Evolutionary conservation across 2,797 vertebrate species (phyloP), one percentile per base, ranked within the genome.

Genomic region (Streptopelia turtur): DNA sequence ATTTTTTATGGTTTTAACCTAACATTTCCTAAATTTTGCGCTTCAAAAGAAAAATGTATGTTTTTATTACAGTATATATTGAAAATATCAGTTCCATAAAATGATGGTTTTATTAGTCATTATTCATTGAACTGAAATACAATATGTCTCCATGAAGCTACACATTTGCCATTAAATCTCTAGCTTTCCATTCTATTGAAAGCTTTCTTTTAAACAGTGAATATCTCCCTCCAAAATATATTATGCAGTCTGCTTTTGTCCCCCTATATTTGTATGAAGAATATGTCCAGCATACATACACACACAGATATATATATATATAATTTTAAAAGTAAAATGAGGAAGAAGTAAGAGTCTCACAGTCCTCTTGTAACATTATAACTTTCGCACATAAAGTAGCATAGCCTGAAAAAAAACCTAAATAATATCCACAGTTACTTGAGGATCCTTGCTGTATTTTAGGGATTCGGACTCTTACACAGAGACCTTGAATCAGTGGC

Each of bases 1-100:
- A 82, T 90, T 86, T 86, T 91, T 81, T 70, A 31, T 85, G 87
- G 59, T 87, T 96, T 96, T 89, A 82, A 90, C 56, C 45, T 96
- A 71, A 47, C 57, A 43, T 92, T 95, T 86, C 53, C 84, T 93
- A 68, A 79, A 70, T 91, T 84, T 81, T 93, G 39, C 90, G 53
- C 68, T 94, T 90, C 53, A 53, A 80, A 92, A 85, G 64, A 92
- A 88, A 87, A 89, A 89, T 45, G 1, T 91, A 45, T 94, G 50
- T 92, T 95, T 96, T 80, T 92, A 89, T 95, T 93, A 92, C 64
- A 80, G 10, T 68, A 52, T 91, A 49, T 95, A 77, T 87, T 76
- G 43, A 90, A 95, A 70, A 70, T 94, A 88, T 35, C 15, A 72
- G 1, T 83, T 71, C 76, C 74, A 45, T 77, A 70, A 77, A 81